Conservation (phyloP, 2,888 invertebrate genomes). For the Ophioninae sp. region DNA sequence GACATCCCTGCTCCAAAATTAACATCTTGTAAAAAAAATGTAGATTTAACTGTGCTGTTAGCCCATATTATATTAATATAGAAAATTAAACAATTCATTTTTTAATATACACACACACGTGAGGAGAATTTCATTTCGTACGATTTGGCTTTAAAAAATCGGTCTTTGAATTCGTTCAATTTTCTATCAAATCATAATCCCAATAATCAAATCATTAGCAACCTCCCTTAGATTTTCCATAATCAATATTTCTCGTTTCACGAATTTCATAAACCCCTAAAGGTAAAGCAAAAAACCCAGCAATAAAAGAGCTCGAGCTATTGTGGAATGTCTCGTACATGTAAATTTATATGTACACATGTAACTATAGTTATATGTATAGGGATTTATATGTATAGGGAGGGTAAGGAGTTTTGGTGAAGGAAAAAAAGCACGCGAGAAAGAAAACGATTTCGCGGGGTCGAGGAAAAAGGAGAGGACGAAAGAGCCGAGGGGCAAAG, state of each 20-base stretch:
- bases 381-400: neutral
- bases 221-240: too few species aligned
- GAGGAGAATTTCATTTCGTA: neutral
- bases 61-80: neutral
- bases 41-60: neutral
- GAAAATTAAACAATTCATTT: neutral
- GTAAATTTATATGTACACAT: slow-evolving; percentile 10
- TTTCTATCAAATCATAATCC: neutral
- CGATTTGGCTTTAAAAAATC: neutral
- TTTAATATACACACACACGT: neutral
- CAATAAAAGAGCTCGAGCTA: neutral
- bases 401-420: neutral
- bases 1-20: too few species aligned
- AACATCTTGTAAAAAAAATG: neutral
- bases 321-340: neutral
- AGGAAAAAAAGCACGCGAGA: slow-evolving; percentile 32
- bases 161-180: neutral
- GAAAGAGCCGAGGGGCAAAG: slow-evolving; percentile 71
- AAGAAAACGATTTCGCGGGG: slow-evolving; percentile 49
- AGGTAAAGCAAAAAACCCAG: neutral
- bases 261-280: neutral
- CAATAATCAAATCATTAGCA: neutral
- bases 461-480: slow-evolving; percentile 66
- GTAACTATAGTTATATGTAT: slow-evolving; percentile 4
- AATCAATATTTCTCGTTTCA: neutral